These are phyloP conservation scores for Eristalis arbustorum DNA, from an alignment of 2,888 invertebrate genomes.

Conservation along the genomic window DNA sequence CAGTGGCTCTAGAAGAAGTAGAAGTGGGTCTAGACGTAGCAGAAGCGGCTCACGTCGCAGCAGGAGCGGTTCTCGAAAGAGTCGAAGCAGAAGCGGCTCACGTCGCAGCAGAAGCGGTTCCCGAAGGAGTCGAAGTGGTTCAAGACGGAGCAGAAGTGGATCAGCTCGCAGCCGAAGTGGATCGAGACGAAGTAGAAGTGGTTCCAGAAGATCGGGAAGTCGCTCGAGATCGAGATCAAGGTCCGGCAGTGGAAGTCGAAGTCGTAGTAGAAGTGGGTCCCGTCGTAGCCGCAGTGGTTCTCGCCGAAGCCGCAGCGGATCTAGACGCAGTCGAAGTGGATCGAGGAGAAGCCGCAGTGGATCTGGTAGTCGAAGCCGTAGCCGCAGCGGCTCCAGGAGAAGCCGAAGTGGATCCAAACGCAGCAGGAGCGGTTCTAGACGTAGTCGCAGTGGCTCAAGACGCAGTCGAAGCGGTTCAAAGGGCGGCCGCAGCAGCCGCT, in stretches of 20 bases:
- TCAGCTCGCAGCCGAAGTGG: slow-evolving; percentile 73
- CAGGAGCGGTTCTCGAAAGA: slow-evolving; percentile 71
- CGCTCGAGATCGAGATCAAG: slow-evolving; percentile 69
- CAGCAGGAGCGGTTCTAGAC: slow-evolving; percentile 50
- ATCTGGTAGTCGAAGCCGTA: slow-evolving; percentile 71
- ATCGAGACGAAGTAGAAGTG: slow-evolving; percentile 73
- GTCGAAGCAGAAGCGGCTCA: slow-evolving; percentile 73
- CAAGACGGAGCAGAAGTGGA: slow-evolving; percentile 71
- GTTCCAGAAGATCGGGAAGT: slow-evolving; percentile 72
- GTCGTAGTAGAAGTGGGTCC: slow-evolving; percentile 73
- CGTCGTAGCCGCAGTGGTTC: slow-evolving; percentile 73
- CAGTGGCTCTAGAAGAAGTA: slow-evolving; percentile 63
- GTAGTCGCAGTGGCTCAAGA: slow-evolving; percentile 74
- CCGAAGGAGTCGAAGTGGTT: slow-evolving; percentile 72
- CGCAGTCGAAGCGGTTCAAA: slow-evolving; percentile 74
- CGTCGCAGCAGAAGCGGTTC: slow-evolving; percentile 71
- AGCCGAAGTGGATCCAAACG: slow-evolving; percentile 74
- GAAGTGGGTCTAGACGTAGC: slow-evolving; percentile 54
- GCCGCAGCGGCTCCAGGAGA: slow-evolving; percentile 69
- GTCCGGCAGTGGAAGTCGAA: slow-evolving; percentile 74
- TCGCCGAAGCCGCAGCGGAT: slow-evolving; percentile 72
- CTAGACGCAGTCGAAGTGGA: slow-evolving; percentile 70
- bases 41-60: slow-evolving; percentile 57
- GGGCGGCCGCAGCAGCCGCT: slow-evolving; percentile 69
- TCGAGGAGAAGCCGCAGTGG: slow-evolving; percentile 72